Evolutionary conservation across 2,113 vertebrate genomes (phyloP).

Genomic region (Coryphaenoides rupestris): DNA sequence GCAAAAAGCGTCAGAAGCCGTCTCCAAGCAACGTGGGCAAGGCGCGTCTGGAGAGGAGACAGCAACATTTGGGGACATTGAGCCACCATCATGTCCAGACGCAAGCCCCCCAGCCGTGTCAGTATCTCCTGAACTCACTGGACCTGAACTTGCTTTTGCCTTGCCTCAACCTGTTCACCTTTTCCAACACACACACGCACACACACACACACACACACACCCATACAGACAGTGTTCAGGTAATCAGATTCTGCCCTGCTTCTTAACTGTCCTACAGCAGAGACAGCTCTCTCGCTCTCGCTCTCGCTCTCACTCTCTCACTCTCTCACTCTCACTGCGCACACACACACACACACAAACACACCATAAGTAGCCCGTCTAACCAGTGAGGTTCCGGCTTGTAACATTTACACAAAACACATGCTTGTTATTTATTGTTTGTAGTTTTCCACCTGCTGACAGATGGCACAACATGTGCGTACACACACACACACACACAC

Average conservation of each 20-base stretch:
- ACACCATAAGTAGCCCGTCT: not conserved
- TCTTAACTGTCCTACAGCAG: constrained; percentile 15
- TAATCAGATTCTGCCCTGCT: constrained; percentile 21
- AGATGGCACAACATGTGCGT: not conserved
- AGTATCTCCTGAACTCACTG: constrained; percentile 24
- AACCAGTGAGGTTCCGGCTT: not conserved
- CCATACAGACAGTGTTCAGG: constrained; percentile 16
- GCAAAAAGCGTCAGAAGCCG: too few species aligned
- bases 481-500: not conserved
- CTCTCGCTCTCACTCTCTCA: too few species aligned
- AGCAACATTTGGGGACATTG: too few species aligned
- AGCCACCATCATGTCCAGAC: constrained; percentile 70
- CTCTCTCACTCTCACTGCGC: too few species aligned
- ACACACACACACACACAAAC: too few species aligned
- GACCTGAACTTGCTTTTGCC: constrained; percentile 48
- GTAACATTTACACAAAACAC: not conserved
- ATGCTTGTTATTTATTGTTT: too few species aligned
- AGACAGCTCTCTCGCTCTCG: constrained; percentile 1
- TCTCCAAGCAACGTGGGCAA: too few species aligned
- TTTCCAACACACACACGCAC: constrained; percentile 9
- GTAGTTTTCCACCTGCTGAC: too few species aligned
- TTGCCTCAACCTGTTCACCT: constrained; percentile 18
- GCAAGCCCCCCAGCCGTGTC: constrained; percentile 57
- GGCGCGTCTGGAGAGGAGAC: too few species aligned
- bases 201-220: constrained; percentile 10